Evolutionary conservation across 2,797 vertebrate genomes (phyloP).

Genomic region (Florisuga fusca): DNA sequence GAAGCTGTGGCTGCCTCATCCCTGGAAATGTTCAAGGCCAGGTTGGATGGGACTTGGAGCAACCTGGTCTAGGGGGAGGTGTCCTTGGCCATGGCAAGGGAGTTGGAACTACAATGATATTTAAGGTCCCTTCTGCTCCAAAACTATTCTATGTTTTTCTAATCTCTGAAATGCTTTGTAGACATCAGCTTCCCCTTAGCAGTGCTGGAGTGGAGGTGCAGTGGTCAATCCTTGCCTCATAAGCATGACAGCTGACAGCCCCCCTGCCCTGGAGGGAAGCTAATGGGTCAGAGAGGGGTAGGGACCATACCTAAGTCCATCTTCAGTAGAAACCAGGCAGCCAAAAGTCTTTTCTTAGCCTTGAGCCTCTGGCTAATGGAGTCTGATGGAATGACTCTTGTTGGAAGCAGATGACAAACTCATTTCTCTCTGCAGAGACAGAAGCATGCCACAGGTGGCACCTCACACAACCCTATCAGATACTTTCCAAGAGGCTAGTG

Average conservation of each 20-base stretch:
- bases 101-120: too few species aligned
- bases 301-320: neutral
- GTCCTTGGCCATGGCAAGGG: too few species aligned
- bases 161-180: neutral
- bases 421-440: neutral
- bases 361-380: neutral
- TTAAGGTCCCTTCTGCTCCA: too few species aligned
- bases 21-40: too few species aligned
- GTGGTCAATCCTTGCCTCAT: too few species aligned
- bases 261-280: neutral
- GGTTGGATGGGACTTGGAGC: too few species aligned
- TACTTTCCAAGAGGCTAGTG: neutral
- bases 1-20: too few species aligned
- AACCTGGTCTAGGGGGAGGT: too few species aligned
- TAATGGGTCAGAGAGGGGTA: neutral
- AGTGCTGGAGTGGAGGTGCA: fast-evolving
- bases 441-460: neutral
- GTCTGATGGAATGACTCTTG: neutral
- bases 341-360: neutral
- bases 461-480: fast-evolving
- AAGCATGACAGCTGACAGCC: fast-evolving
- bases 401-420: neutral
- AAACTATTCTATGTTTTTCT: too few species aligned
- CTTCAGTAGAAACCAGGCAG: neutral
- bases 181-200: fast-evolving